Percentiles rank a stretch among this genome's conserved stretches.
Conservation (phyloP, 2,113 vertebrate genomes). For the Riparia riparia region DNA sequence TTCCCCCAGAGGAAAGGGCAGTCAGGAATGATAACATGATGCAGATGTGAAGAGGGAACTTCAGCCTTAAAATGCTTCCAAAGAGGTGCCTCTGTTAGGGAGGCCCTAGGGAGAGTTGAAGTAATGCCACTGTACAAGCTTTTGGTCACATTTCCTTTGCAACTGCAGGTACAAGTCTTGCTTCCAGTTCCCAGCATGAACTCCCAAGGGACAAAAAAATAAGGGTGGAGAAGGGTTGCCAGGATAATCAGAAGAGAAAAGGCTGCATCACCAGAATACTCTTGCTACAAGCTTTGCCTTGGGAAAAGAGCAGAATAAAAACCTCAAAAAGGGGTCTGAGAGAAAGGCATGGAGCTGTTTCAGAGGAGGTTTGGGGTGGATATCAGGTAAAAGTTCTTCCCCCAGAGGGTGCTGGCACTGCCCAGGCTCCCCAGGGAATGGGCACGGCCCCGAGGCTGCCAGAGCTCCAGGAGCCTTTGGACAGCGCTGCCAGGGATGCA, state of each 20-base stretch:
- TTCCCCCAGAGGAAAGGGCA: not conserved
- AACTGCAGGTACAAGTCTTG: not conserved
- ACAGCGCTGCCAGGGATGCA: not conserved
- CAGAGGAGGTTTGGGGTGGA: not conserved
- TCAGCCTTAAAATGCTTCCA: not conserved
- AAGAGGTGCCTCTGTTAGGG: not conserved
- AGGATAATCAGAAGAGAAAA: not conserved
- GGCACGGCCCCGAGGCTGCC: not conserved
- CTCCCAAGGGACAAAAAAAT: not conserved
- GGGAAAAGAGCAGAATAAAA: not conserved
- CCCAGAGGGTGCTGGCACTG: not conserved
- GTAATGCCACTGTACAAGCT: not conserved
- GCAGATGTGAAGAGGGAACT: not conserved
- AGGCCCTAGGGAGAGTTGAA: not conserved
- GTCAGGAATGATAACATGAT: not conserved
- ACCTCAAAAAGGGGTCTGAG: not conserved
- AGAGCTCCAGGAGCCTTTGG: not conserved
- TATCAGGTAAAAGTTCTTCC: rapidly evolving
- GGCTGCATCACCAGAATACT: not conserved
- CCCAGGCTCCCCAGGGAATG: not conserved
- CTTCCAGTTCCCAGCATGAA: not conserved
- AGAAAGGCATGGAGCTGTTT: not conserved
- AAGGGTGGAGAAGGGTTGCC: not conserved
- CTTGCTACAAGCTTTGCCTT: not conserved
- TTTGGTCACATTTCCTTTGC: not conserved